Evolutionary conservation across 2,113 vertebrate species (phyloP).

Genomic region (Paracanthobrama guichenoti): DNA sequence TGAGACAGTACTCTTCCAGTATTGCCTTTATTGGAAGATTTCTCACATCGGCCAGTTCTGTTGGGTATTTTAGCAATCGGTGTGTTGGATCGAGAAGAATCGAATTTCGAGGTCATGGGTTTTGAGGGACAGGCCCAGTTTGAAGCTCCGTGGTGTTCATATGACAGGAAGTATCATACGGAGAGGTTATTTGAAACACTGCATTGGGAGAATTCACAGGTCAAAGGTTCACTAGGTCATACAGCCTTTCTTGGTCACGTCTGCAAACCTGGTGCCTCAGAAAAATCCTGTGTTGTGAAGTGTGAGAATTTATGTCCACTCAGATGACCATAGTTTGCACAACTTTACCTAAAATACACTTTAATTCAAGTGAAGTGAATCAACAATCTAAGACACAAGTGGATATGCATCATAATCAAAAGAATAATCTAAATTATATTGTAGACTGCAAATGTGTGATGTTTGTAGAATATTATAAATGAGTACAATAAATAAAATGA

Average conservation of each 20-base stretch:
- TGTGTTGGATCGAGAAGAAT: conserved; percentile 20
- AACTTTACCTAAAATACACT: background rate
- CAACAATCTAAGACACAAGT: background rate
- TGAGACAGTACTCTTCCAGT: conserved; percentile 1
- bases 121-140: conserved; percentile 12
- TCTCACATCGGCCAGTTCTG: background rate
- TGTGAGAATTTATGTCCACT: background rate
- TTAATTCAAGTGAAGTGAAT: background rate
- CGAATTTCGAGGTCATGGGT: conserved; percentile 15
- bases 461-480: no score
- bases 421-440: background rate
- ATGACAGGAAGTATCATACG: background rate
- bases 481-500: no score
- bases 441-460: no score
- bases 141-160: background rate
- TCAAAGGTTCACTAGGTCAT: conserved; percentile 7
- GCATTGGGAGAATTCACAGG: background rate
- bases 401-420: background rate
- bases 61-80: conserved; percentile 32
- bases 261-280: background rate
- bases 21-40: conserved; percentile 8
- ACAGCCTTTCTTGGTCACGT: background rate
- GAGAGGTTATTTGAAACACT: conserved; percentile 6
- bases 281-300: background rate
- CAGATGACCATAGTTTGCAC: background rate